These are phyloP conservation scores for Rafetus swinhoei DNA, from an alignment of 2,113 vertebrate species.

Conservation along the genomic window DNA sequence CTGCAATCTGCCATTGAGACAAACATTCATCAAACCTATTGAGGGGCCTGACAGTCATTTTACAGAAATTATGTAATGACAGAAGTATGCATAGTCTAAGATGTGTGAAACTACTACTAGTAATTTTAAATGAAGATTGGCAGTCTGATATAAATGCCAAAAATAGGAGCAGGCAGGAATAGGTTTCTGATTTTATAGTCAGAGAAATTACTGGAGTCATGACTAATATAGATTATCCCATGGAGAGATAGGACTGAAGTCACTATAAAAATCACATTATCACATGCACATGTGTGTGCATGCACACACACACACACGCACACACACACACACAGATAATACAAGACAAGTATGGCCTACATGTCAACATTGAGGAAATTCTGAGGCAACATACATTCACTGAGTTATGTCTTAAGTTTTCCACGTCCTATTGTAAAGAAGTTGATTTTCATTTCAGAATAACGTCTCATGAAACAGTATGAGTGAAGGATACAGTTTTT, in stretches of 20 bases:
- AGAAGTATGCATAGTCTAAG: constrained; percentile 37
- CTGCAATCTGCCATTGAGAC: constrained; percentile 59
- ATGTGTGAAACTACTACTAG: constrained; percentile 2
- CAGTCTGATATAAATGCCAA: constrained; percentile 27
- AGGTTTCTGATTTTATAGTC: constrained; percentile 23
- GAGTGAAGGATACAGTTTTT: neutral
- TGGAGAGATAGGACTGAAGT: neutral
- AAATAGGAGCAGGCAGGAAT: neutral
- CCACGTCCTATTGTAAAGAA: neutral
- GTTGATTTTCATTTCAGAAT: neutral
- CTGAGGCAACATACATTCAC: neutral
- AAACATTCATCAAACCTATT: constrained; percentile 57
- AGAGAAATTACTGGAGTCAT: constrained; percentile 17
- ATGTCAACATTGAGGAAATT: neutral
- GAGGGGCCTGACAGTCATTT: neutral
- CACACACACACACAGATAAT: neutral
- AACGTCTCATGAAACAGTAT: neutral
- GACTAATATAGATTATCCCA: constrained; percentile 26
- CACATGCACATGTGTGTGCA: neutral
- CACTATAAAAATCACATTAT: constrained; percentile 24
- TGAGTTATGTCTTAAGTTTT: neutral
- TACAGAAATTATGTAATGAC: constrained; percentile 54
- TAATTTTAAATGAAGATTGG: constrained; percentile 38
- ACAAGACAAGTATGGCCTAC: neutral
- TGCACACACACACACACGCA: neutral